These are phyloP conservation scores for Melanargia galathea DNA, from an alignment of 2,888 invertebrate genomes.

Conservation along the genomic window DNA sequence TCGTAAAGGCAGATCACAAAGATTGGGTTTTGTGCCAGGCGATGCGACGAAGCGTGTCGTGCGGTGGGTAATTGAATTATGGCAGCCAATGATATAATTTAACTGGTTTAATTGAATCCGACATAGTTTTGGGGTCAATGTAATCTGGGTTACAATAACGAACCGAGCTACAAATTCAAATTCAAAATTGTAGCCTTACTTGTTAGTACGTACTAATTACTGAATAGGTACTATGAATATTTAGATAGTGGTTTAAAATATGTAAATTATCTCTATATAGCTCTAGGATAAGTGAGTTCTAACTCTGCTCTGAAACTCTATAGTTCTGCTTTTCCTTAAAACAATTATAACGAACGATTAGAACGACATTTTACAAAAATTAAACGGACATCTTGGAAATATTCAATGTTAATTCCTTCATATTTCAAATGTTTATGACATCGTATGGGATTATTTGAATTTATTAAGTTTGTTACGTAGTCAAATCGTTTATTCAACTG, in stretches of 20 bases:
- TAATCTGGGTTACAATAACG: slow-evolving; percentile 69
- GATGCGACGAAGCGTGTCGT: slow-evolving; percentile 54
- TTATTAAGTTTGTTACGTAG: slow-evolving; percentile 63
- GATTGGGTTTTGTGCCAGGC: slow-evolving; percentile 50
- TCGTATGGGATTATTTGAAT: slow-evolving; percentile 43
- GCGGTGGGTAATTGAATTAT: slow-evolving; percentile 72
- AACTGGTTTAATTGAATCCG: slow-evolving; percentile 77
- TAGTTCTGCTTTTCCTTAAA: no score
- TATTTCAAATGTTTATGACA: slow-evolving; percentile 40
- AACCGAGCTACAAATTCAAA: slow-evolving; percentile 41
- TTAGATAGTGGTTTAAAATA: no score
- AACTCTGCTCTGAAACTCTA: no score
- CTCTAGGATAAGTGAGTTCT: no score
- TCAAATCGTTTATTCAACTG: slow-evolving; percentile 67
- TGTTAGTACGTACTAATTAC: no score
- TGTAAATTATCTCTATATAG: no score
- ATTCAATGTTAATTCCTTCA: slow-evolving; percentile 39
- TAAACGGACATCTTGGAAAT: slow-evolving; percentile 23
- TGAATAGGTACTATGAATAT: no score
- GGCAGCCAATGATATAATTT: slow-evolving; percentile 77
- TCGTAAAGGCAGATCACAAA: slow-evolving; percentile 29
- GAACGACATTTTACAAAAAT: slow-evolving; percentile 26
- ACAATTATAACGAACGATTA: slow-evolving; percentile 13
- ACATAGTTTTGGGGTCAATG: slow-evolving; percentile 67
- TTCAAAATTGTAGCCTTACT: slow-evolving; percentile 10